These are phyloP conservation scores for Dicerorhinus sumatrensis DNA, from an alignment of 2,113 vertebrate genomes.

Conservation along the genomic window DNA sequence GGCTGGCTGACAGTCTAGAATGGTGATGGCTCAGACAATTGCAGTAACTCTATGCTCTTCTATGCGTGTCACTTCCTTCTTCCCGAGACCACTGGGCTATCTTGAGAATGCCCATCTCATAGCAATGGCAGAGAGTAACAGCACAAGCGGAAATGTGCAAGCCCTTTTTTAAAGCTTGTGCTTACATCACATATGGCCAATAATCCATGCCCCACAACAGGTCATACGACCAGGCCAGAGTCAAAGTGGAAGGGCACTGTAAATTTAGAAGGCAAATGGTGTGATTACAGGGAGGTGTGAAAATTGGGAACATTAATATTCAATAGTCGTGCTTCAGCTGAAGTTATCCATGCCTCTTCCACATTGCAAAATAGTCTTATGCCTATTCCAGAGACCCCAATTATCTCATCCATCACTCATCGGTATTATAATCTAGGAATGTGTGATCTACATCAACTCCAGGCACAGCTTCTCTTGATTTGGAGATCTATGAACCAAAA, in stretches of 20 bases:
- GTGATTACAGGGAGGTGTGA: not conserved
- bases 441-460: not conserved
- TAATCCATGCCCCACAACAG: not conserved
- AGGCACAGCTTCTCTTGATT: not conserved
- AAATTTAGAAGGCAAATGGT: not conserved
- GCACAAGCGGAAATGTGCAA: not conserved
- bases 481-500: not conserved
- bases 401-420: not conserved
- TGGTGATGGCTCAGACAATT: not conserved
- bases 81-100: fast-evolving
- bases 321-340: not conserved
- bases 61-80: not conserved
- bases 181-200: not conserved
- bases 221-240: not conserved
- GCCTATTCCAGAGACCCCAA: not conserved
- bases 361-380: not conserved
- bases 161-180: not conserved
- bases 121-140: not conserved
- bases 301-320: not conserved
- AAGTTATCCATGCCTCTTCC: not conserved
- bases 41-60: not conserved
- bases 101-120: not conserved
- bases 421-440: not conserved
- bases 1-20: not conserved
- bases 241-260: not conserved